These are phyloP conservation scores for Ophthalmolycus amberensis DNA, from an alignment of 2,113 vertebrate species.

Conservation along the genomic window DNA sequence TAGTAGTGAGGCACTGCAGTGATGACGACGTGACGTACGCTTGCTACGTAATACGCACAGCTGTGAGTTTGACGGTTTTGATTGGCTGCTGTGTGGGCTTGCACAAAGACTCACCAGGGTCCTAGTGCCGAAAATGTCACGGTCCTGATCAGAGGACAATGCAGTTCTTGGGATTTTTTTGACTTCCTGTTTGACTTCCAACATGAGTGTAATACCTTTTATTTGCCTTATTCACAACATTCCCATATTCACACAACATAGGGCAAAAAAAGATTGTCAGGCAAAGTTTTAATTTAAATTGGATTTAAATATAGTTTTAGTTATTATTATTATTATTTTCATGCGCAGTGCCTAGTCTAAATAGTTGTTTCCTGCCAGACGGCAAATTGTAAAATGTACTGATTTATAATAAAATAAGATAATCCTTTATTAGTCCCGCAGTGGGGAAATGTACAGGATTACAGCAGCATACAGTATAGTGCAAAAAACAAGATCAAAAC, in stretches of 20 bases:
- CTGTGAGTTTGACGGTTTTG: slow-evolving; percentile 15
- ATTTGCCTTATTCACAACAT: neutral
- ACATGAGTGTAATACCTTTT: neutral
- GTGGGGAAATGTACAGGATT: too few relatives aligned
- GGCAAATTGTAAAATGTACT: neutral
- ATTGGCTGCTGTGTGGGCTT: slow-evolving; percentile 58
- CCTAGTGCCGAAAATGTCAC: neutral
- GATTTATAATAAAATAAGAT: neutral
- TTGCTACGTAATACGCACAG: slow-evolving; percentile 42
- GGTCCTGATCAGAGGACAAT: neutral
- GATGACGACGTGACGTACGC: slow-evolving; percentile 56
- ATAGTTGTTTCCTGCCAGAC: neutral
- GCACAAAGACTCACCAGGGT: neutral
- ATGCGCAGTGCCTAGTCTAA: neutral
- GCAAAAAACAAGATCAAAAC: too few relatives aligned
- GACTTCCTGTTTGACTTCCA: neutral
- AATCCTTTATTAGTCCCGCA: too few relatives aligned
- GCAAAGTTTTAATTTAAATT: neutral
- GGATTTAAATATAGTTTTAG: neutral
- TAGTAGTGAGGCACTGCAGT: slow-evolving; percentile 73
- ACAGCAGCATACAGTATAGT: too few relatives aligned
- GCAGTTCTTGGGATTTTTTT: neutral
- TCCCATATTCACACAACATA: neutral
- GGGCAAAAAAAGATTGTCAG: neutral
- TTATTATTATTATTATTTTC: neutral